phyloP scores from a whole-genome alignment of 2,888 invertebrate genomes.

The Campoplex capitator region DNA sequence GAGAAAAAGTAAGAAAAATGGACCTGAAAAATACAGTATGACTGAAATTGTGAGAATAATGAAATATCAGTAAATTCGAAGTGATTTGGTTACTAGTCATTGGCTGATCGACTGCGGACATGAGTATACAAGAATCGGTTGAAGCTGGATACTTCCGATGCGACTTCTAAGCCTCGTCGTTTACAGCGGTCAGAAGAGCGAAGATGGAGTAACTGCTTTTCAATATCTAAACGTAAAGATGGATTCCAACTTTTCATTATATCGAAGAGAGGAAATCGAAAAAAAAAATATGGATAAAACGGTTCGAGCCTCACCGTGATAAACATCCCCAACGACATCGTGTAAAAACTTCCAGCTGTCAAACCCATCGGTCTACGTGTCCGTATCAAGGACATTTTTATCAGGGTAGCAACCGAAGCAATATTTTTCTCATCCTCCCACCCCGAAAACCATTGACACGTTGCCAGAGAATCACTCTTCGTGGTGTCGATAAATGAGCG shows the following conservation, averaged over 20 bases:
- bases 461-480: constrained; percentile 61
- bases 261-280: background rate
- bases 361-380: constrained; percentile 70
- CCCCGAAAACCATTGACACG: constrained; percentile 75
- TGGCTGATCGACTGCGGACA: too few relatives aligned
- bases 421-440: constrained; percentile 71
- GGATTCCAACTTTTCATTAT: background rate
- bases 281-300: background rate
- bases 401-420: constrained; percentile 64
- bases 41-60: too few relatives aligned
- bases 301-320: constrained; percentile 69
- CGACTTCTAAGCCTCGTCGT: background rate
- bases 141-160: too few relatives aligned
- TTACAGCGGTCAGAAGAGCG: constrained; percentile 65
- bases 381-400: constrained; percentile 72
- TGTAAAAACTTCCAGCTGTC: constrained; percentile 75
- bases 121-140: too few relatives aligned
- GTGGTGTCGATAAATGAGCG: background rate
- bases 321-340: constrained; percentile 75
- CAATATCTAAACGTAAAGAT: constrained; percentile 69
- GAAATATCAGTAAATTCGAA: too few relatives aligned
- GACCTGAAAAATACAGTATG: too few relatives aligned
- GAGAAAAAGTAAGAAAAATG: too few relatives aligned
- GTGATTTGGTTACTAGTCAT: too few relatives aligned
- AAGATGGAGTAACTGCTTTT: constrained; percentile 72